Evolutionary conservation across 2,113 vertebrate genomes (phyloP).

Genomic region (Channa maculata): DNA sequence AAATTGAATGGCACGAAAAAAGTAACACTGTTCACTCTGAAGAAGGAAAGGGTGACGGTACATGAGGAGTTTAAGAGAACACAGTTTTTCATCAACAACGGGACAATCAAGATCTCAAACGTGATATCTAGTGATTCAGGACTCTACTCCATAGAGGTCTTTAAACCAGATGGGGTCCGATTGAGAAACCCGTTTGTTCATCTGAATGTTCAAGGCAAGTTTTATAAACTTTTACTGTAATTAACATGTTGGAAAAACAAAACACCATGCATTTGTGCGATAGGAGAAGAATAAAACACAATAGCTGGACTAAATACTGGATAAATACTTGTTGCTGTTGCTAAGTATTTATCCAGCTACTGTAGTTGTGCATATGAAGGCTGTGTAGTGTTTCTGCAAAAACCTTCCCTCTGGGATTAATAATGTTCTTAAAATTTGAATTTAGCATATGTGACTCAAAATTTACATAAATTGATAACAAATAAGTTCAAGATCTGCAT

Average conservation of each 20-base stretch:
- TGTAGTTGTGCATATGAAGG: too few species aligned
- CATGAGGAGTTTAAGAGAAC: constrained; percentile 11
- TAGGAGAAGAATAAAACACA: not conserved
- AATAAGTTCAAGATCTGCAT: too few species aligned
- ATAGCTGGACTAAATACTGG: too few species aligned
- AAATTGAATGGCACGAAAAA: not conserved
- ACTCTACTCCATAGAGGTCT: constrained; percentile 22
- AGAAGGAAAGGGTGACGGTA: constrained; percentile 8
- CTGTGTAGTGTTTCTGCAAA: too few species aligned
- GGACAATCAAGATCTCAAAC: constrained; percentile 58
- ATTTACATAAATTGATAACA: too few species aligned
- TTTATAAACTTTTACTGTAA: too few species aligned
- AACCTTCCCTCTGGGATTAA: too few species aligned
- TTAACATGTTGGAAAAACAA: not conserved
- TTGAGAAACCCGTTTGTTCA: not conserved
- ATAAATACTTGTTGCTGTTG: too few species aligned
- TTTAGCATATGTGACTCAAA: too few species aligned
- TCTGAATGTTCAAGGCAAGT: constrained; percentile 66
- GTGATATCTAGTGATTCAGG: constrained; percentile 55
- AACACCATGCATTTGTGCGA: not conserved
- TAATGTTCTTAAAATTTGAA: too few species aligned
- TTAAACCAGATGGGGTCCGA: not conserved
- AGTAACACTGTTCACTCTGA: constrained; percentile 28
- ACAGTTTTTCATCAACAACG: constrained; percentile 44
- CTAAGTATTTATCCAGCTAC: not conserved